These are phyloP conservation scores for Arion vulgaris DNA, from an alignment of 1,140 invertebrate species.

Conservation along the genomic window DNA sequence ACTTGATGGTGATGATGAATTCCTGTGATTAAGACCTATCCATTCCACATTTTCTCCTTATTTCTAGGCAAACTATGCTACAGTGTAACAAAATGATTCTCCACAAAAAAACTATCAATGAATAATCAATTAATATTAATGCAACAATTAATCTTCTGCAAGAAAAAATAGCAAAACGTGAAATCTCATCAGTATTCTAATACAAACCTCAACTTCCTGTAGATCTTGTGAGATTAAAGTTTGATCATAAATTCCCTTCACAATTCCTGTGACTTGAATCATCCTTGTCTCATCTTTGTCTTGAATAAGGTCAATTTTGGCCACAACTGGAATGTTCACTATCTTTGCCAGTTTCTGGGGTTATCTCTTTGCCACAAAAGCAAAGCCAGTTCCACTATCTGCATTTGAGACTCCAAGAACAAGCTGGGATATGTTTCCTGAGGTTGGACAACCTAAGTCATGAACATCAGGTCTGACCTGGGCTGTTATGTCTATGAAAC, in stretches of 20 bases:
- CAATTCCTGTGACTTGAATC: not conserved
- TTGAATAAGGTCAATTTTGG: conserved; percentile 47
- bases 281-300: conserved; percentile 47
- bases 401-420: conserved; percentile 36
- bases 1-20: too few species aligned
- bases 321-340: conserved; percentile 44
- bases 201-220: not conserved
- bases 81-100: too few species aligned
- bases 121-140: too few species aligned
- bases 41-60: too few species aligned
- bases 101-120: too few species aligned
- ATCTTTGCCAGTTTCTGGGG: conserved; percentile 45
- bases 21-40: too few species aligned
- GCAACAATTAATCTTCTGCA: too few species aligned
- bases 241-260: not conserved
- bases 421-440: conserved; percentile 39
- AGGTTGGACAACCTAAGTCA: conserved; percentile 32
- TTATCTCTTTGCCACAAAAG: conserved; percentile 49
- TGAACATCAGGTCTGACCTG: not conserved
- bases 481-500: conserved; percentile 34
- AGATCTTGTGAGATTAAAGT: not conserved
- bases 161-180: too few species aligned
- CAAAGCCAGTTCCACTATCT: not conserved
- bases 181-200: too few species aligned
- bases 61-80: too few species aligned